Evolutionary conservation across 2,113 vertebrate species (phyloP), one percentile per base, ranked within the genome.

Genomic region (Ornithorhynchus anatinus): DNA sequence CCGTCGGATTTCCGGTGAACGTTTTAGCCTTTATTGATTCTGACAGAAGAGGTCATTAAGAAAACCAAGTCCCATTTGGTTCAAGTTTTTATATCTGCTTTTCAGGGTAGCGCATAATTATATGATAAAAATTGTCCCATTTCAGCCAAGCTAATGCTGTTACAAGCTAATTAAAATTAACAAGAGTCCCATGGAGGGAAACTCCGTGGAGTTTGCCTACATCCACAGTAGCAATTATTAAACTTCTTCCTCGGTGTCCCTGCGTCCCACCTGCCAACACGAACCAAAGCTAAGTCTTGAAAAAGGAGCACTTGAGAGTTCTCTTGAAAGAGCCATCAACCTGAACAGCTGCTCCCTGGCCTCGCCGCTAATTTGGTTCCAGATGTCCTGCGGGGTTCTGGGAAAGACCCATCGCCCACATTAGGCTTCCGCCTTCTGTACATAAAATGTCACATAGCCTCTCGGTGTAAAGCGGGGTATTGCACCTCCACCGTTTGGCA

Each of bases 21-120:
- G 25, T 45, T n/a, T 68, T 72, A 23, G 39, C 79, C 32, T 20
- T 64, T 57, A 53, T 72, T 75, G 42, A 81, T 88, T 89, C 73
- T 71, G 74, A 35, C 69, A 59, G 39, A 15, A 56, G 6, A 68
- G 73, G 57, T 52, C 3, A 25, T 48, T 51, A 47, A 40, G 40
- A 48, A 73, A 48, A 43, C 45, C 76, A 53, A 74, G 2, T 50
- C 36, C 43, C 20, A 15, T 56, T 84, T 70, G 13, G 59, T 73
- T 78, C 29, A 40, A 72, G 56, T 76, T 83, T 74, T 45, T 70
- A 52, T 80, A 44, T 72, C 42, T 67, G 16, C 66, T 86, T 80
- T 54, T 36, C 37, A 67, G 38, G 23, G 5, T 0, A 12, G 10
- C 14, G 45, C 6, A 5, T 71, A 61, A 59, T 73, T 68, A 48